These are phyloP conservation scores for Oplegnathus fasciatus DNA, from an alignment of 2,113 vertebrate genomes.

Conservation along the genomic window DNA sequence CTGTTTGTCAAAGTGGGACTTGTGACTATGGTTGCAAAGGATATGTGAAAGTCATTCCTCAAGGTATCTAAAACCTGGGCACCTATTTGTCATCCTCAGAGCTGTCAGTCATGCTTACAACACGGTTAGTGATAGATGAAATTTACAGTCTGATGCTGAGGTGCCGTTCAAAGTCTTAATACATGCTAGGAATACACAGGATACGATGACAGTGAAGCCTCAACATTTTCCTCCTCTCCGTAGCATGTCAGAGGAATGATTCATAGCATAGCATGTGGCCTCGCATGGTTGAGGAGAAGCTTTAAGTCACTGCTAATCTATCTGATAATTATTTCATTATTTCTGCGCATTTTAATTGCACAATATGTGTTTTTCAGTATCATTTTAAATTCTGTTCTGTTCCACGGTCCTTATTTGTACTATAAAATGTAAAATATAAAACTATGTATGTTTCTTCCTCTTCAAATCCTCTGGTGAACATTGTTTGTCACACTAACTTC, in stretches of 20 bases:
- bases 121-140: conserved; percentile 28
- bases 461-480: conserved; percentile 20
- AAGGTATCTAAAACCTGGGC: conserved; percentile 18
- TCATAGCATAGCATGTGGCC: conserved; percentile 26
- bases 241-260: conserved; percentile 42
- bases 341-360: conserved; percentile 30
- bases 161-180: conserved; percentile 2
- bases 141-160: conserved; percentile 41
- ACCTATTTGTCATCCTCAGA: conserved; percentile 51
- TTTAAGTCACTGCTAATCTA: background rate
- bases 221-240: conserved; percentile 12
- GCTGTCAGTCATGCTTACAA: conserved; percentile 44
- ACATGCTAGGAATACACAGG: background rate
- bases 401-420: background rate
- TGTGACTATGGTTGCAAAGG: conserved; percentile 26
- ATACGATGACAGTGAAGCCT: conserved; percentile 5
- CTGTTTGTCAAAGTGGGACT: conserved; percentile 14
- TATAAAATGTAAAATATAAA: background rate
- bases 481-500: conserved; percentile 13
- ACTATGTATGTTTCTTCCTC: conserved; percentile 3
- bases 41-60: conserved; percentile 44
- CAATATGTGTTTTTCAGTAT: background rate
- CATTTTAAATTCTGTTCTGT: background rate
- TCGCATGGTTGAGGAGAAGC: background rate
- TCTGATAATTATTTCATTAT: conserved; percentile 19